Evolutionary conservation across 2,888 invertebrate genomes (phyloP).

Genomic region (Periphyllus acericola): DNA sequence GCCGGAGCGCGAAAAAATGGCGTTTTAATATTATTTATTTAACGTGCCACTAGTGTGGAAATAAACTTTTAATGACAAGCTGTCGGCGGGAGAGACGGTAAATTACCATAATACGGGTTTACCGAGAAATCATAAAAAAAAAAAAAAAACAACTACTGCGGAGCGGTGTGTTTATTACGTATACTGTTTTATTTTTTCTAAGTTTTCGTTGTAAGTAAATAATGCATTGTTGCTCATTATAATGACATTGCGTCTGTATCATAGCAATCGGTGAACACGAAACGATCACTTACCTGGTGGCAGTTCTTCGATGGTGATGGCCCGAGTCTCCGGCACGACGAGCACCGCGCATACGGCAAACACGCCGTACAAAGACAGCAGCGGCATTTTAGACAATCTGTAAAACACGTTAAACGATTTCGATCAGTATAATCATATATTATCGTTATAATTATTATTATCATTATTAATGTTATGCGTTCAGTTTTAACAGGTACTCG

Average conservation of each 20-base stretch:
- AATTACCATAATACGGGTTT: conserved; percentile 55
- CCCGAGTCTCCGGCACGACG: neutral
- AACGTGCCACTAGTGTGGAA: conserved; percentile 51
- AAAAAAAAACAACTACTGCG: conserved; percentile 17
- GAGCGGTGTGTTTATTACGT: neutral
- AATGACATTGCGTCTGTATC: too few species aligned
- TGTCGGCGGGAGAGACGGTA: conserved; percentile 46
- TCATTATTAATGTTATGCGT: too few species aligned
- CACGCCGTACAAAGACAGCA: neutral
- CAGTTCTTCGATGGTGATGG: conserved; percentile 54
- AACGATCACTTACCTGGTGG: conserved; percentile 34
- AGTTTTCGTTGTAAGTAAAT: neutral
- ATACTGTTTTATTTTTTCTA: neutral
- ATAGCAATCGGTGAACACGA: too few species aligned
- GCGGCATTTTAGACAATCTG: conserved; percentile 34
- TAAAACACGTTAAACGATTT: conserved; percentile 1
- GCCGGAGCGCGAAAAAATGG: conserved; percentile 26
- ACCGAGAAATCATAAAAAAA: conserved; percentile 29
- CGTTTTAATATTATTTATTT: conserved; percentile 60
- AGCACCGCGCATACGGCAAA: neutral
- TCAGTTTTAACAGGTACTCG: too few species aligned
- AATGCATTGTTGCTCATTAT: too few species aligned
- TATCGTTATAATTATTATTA: neutral
- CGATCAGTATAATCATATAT: neutral
- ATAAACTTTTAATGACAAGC: conserved; percentile 62